A percentile compares a stretch with the other conserved stretches of the same genome.
phyloP scores from a whole-genome alignment of 2,888 invertebrate genomes.

The Lasioglossum leucozonium region DNA sequence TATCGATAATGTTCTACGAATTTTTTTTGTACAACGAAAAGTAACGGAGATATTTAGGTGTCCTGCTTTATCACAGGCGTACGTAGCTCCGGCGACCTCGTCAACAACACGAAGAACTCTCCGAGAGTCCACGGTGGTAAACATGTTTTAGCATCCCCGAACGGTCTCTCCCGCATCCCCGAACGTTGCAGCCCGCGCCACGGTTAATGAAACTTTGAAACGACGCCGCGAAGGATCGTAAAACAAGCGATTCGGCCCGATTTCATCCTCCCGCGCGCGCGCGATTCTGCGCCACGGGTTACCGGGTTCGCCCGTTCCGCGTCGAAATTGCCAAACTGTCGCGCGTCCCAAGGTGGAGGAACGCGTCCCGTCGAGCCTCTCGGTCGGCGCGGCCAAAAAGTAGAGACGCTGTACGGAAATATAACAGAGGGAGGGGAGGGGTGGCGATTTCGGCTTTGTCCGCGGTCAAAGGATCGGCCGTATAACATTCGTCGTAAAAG shows the following conservation, averaged over 20 bases:
- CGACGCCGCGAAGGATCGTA: background rate
- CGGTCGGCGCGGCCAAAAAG: background rate
- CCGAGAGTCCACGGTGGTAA: background rate
- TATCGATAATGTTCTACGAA: too few relatives aligned
- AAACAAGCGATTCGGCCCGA: conserved; percentile 8
- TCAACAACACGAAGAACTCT: background rate
- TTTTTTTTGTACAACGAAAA: too few relatives aligned
- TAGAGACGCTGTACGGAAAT: background rate
- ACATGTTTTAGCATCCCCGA: background rate
- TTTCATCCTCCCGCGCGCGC: background rate
- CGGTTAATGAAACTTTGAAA: conserved; percentile 23
- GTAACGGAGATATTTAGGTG: too few relatives aligned
- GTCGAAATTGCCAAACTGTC: background rate
- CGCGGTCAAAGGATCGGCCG: conserved; percentile 1
- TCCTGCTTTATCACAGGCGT: too few relatives aligned
- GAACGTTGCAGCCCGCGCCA: background rate
- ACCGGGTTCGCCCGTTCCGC: background rate
- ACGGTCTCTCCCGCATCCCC: background rate
- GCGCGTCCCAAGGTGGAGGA: background rate
- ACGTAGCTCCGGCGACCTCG: background rate
- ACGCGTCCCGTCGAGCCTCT: background rate
- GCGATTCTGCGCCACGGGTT: background rate
- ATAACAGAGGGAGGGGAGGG: too few relatives aligned
- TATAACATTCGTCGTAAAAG: conserved; percentile 17
- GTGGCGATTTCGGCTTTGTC: conserved; percentile 31